Evolutionary conservation across 1,140 invertebrate genomes (phyloP).

Genomic region (Leptopilina boulardi): DNA sequence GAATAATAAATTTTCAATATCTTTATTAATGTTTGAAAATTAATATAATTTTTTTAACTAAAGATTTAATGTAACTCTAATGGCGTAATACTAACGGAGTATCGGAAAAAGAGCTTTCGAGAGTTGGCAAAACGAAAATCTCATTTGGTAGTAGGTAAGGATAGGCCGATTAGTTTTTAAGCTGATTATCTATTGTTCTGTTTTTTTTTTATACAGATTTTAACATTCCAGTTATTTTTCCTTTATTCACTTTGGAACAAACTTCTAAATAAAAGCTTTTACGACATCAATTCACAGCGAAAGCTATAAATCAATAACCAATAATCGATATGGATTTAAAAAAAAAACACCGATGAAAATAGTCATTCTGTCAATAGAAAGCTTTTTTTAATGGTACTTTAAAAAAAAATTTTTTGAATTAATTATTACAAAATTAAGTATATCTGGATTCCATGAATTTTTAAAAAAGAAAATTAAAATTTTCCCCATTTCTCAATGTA

Average conservation of each 20-base stretch:
- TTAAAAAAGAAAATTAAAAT: not conserved
- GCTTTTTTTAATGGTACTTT: not conserved
- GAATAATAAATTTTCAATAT: no score
- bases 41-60: no score
- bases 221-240: not conserved
- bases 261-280: not conserved
- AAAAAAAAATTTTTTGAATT: not conserved
- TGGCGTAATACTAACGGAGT: not conserved
- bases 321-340: not conserved
- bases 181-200: slow-evolving; percentile 8
- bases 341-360: no score
- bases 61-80: not conserved
- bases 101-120: not conserved
- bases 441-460: not conserved
- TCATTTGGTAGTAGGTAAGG: not conserved
- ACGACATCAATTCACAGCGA: not conserved
- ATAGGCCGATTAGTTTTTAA: slow-evolving; percentile 1
- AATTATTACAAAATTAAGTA: not conserved
- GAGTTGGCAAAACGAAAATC: not conserved
- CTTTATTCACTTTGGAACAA: not conserved
- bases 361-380: not conserved
- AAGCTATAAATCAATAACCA: not conserved
- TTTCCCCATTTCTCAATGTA: slow-evolving; percentile 3
- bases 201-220: not conserved
- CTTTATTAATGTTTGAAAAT: no score